Conservation (phyloP, 2,888 invertebrate species). For the Drosophila melanosoma region DNA sequence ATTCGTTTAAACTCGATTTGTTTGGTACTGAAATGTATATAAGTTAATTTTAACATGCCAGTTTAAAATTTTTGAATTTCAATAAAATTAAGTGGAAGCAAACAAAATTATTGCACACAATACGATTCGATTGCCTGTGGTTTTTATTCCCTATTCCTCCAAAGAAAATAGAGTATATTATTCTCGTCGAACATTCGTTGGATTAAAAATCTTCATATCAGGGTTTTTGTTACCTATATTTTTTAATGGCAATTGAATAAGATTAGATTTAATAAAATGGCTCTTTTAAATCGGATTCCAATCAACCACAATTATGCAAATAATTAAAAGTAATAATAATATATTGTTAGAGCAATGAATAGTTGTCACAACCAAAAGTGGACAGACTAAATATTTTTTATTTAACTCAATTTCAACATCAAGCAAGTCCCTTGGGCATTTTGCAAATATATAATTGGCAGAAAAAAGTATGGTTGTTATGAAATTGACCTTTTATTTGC, state of each 20-base stretch:
- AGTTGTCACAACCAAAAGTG: not conserved
- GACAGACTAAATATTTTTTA: not conserved
- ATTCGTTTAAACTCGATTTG: slow-evolving; percentile 48
- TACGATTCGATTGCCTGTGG: slow-evolving; percentile 21
- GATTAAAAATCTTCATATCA: not conserved
- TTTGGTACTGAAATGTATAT: slow-evolving; percentile 44
- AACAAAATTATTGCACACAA: slow-evolving; percentile 51
- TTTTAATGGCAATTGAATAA: not conserved
- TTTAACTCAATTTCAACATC: not conserved
- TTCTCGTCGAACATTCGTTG: not conserved
- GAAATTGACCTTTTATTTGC: slow-evolving; percentile 53
- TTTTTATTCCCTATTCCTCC: not conserved
- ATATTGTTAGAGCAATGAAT: not conserved
- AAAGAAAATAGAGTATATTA: not conserved
- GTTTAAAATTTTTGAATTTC: slow-evolving; percentile 40
- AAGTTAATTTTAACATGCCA: slow-evolving; percentile 59
- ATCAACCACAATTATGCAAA: not conserved
- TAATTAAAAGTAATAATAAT: not conserved
- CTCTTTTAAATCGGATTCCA: not conserved
- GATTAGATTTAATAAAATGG: not conserved
- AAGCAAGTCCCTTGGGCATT: slow-evolving; percentile 1
- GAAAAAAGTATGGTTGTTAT: slow-evolving; percentile 36
- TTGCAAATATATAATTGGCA: not conserved
- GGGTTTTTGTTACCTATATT: not conserved
- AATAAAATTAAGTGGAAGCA: slow-evolving; percentile 10